phyloP scores from a whole-genome alignment of 2,113 vertebrate genomes.

The Alaudala cheleensis region DNA sequence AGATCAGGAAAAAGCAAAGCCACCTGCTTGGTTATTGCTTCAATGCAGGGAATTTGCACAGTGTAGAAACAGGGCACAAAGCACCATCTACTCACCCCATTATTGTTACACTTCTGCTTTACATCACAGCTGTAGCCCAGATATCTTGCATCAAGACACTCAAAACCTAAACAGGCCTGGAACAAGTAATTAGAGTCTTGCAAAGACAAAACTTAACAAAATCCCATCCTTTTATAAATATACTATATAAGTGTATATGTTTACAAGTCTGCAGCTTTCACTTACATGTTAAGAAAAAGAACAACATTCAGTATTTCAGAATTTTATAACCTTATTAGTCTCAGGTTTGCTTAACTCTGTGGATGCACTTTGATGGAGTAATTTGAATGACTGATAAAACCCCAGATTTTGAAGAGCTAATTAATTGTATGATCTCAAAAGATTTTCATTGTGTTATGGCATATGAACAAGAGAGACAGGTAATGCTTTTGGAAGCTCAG shows the following conservation, averaged over 20 bases:
- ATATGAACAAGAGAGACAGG: not conserved
- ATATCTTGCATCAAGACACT: conserved; percentile 76
- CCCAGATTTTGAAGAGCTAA: not conserved
- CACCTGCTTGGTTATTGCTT: not conserved
- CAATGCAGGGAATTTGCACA: not conserved
- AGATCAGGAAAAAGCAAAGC: not conserved
- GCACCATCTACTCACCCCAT: conserved; percentile 76
- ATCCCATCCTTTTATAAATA: not conserved
- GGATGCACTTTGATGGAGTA: not conserved
- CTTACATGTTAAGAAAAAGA: not conserved
- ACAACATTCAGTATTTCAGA: not conserved
- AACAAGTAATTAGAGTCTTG: not conserved
- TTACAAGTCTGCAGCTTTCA: not conserved
- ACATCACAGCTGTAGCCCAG: conserved; percentile 78
- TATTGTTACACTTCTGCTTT: conserved; percentile 70
- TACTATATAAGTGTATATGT: not conserved
- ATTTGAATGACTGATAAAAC: not conserved
- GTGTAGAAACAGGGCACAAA: not conserved
- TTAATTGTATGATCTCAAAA: not conserved
- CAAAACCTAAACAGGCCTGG: conserved; percentile 80
- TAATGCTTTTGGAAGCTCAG: not conserved
- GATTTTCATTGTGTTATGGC: not conserved
- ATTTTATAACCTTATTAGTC: not conserved
- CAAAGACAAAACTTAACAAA: not conserved
- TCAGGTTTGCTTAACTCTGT: not conserved